Conservation (phyloP, 2,797 vertebrate genomes). For the Helicolenus hilgendorfi region DNA sequence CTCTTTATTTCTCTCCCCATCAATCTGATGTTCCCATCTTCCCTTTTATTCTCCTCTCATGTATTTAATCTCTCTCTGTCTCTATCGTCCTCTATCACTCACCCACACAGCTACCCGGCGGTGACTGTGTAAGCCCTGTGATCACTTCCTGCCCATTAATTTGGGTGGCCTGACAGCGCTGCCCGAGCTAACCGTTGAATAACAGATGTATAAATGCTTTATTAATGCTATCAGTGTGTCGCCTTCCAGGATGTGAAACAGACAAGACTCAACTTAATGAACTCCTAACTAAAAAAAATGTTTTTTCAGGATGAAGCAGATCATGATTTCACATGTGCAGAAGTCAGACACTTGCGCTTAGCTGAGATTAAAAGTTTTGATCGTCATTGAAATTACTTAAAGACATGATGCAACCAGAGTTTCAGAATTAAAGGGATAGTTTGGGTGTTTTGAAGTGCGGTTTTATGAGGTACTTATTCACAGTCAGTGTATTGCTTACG, state of each 20-base stretch:
- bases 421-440: background rate
- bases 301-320: background rate
- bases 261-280: constrained; percentile 69
- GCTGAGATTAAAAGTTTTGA: background rate
- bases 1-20: constrained; percentile 76
- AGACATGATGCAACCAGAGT: background rate
- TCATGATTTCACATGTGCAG: background rate
- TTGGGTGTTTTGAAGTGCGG: no score
- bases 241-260: constrained; percentile 61
- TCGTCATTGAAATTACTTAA: background rate
- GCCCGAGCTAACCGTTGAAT: constrained; percentile 78
- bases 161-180: constrained; percentile 72
- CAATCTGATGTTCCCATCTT: constrained; percentile 79
- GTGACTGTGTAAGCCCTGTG: constrained; percentile 78
- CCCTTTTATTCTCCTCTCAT: constrained; percentile 75
- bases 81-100: constrained; percentile 69
- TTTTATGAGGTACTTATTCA: no score
- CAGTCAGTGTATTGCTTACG: no score
- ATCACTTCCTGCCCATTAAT: constrained; percentile 88
- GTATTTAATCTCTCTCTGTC: constrained; percentile 77
- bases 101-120: constrained; percentile 62
- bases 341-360: background rate
- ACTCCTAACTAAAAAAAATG: constrained; percentile 6
- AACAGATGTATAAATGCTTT: constrained; percentile 84
- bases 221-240: constrained; percentile 80